Conservation (phyloP, 2,113 vertebrate genomes). For the Pterocles orientalis region DNA sequence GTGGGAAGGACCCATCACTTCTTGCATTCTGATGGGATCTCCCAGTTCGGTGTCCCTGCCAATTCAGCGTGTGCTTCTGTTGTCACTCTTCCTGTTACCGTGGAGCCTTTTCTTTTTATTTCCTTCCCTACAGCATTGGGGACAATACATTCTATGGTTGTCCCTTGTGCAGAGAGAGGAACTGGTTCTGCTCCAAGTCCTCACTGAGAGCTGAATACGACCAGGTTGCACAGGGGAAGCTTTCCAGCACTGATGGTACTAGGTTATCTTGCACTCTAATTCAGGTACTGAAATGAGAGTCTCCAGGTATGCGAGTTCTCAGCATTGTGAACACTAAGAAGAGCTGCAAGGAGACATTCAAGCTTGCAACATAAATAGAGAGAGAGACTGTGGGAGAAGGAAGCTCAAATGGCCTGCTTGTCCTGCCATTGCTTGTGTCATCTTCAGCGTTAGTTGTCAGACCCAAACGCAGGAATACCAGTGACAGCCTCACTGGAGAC, state of each 20-base stretch:
- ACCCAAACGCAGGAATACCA: too few species aligned
- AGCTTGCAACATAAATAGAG: neutral
- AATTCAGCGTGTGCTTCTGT: neutral
- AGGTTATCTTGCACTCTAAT: neutral
- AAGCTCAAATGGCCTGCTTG: neutral
- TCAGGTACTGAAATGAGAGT: neutral
- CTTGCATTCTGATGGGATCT: neutral
- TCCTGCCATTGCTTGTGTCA: neutral
- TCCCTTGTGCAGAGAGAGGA: neutral
- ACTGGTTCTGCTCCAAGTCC: neutral
- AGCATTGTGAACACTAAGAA: neutral
- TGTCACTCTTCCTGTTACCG: neutral
- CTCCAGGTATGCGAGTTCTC: neutral
- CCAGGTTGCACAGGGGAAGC: neutral
- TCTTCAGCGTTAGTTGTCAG: neutral
- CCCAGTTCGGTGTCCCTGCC: neutral
- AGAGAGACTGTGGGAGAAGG: neutral
- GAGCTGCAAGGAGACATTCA: neutral
- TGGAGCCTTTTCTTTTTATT: neutral
- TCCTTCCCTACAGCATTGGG: neutral
- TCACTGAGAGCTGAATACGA: neutral
- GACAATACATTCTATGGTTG: neutral
- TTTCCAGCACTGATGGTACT: neutral
- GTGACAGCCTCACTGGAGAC: neutral
- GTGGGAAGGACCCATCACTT: neutral